These are phyloP conservation scores for Limenitis camilla DNA, from an alignment of 2,888 invertebrate species.

Conservation along the genomic window DNA sequence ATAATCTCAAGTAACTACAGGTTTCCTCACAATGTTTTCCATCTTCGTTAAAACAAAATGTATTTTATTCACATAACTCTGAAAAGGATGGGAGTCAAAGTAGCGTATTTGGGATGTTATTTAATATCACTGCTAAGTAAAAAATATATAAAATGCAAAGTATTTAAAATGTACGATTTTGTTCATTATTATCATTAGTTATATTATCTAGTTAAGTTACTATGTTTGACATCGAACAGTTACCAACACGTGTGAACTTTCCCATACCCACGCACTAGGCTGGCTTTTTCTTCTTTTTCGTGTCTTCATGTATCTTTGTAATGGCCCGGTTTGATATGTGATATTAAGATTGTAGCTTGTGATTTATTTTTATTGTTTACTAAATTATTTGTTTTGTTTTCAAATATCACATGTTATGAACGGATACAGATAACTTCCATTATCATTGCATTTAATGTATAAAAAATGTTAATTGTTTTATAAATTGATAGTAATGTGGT, in stretches of 20 bases:
- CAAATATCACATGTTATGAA: too few relatives aligned
- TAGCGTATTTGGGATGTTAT: too few relatives aligned
- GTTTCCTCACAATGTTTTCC: too few relatives aligned
- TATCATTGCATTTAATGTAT: too few relatives aligned
- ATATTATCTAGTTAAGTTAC: constrained; percentile 8
- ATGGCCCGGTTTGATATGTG: constrained; percentile 25
- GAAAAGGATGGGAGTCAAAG: too few relatives aligned
- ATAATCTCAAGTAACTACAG: too few relatives aligned
- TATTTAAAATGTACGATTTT: not conserved
- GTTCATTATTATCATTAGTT: not conserved
- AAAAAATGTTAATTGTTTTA: too few relatives aligned
- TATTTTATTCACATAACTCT: too few relatives aligned
- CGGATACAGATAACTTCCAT: too few relatives aligned
- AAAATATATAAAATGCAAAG: not conserved
- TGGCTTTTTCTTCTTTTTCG: constrained; percentile 51
- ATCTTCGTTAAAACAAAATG: too few relatives aligned
- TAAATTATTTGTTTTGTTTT: not conserved
- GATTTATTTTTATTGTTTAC: constrained; percentile 13
- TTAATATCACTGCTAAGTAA: too few relatives aligned
- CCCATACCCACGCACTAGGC: constrained; percentile 67
- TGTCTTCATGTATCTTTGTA: constrained; percentile 28
- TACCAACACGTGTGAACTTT: constrained; percentile 70
- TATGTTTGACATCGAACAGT: constrained; percentile 36
- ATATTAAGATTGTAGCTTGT: constrained; percentile 21
- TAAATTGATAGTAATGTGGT: not conserved